Evolutionary conservation across 2,113 vertebrate species (phyloP).

Genomic region (Saguinus midas): DNA sequence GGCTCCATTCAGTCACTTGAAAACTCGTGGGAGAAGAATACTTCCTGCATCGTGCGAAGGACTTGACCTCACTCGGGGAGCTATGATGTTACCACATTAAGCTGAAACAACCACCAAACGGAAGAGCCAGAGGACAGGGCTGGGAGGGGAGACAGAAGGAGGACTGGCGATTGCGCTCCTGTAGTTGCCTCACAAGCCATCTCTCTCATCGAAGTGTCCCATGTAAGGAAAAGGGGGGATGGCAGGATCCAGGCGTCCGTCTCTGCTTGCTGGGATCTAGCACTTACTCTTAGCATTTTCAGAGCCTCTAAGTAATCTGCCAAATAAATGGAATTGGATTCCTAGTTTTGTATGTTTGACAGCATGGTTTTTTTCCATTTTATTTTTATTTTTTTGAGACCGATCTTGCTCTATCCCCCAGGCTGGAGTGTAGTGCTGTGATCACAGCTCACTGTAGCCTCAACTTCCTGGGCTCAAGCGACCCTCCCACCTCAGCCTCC

Average conservation of each 20-base stretch:
- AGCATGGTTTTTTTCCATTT: slow-evolving; percentile 43
- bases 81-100: slow-evolving; percentile 87
- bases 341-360: slow-evolving; percentile 74
- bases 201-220: too few relatives aligned
- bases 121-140: slow-evolving; percentile 58
- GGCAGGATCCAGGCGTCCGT: slow-evolving; percentile 81
- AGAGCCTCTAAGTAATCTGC: slow-evolving; percentile 77
- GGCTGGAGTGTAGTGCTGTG: too few relatives aligned
- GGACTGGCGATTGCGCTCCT: slow-evolving; percentile 82
- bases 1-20: not conserved
- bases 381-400: too few relatives aligned
- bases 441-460: too few relatives aligned
- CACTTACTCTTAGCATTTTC: slow-evolving; percentile 74
- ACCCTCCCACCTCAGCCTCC: too few relatives aligned
- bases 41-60: slow-evolving; percentile 39
- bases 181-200: not conserved
- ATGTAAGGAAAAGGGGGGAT: slow-evolving; percentile 48
- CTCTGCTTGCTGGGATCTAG: slow-evolving; percentile 55
- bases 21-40: not conserved
- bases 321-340: slow-evolving; percentile 70
- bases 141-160: slow-evolving; percentile 56
- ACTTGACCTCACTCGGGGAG: slow-evolving; percentile 80
- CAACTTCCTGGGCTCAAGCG: too few relatives aligned
- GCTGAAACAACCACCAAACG: slow-evolving; percentile 86
- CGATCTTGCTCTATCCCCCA: too few relatives aligned